Evolutionary conservation across 2,113 vertebrate genomes (phyloP), one percentile per base, ranked within the genome.

Genomic region (Siniperca knerii): DNA sequence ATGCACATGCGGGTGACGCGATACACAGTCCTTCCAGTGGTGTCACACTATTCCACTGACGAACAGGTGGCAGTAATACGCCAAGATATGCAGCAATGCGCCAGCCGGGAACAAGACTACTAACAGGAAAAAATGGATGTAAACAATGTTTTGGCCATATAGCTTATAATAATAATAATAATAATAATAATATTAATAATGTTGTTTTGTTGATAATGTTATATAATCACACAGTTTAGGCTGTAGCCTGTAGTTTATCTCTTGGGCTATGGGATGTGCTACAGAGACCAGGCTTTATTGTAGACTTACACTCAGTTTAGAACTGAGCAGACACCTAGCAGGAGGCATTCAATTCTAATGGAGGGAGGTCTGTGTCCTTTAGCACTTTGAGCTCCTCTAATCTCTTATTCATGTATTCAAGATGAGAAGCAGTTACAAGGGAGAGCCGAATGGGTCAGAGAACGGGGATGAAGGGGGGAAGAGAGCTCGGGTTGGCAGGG

Each of bases 381-480:
- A 57, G 75, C 78, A 80, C 65, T 79, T 75, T 62, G 33, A 84
- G 66, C 79, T 84, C 61, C 70, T 85, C 73, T 89, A 75, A 92
- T 93, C 86, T 87, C 84, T 83, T 87, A 90, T 90, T 94, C 79
- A 93, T 91, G 84, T 69, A 42, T 88, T 87, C 73, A 79, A 71
- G 81, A 73, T 42, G 85, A 81, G 50, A 68, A 84, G 74, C 57
- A 42, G 70, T 50, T 81, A 74, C 78, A 77, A 73, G 70, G 23
- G n/a, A 84, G 77, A 85, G 79, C 3, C 55, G 35, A 4, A 50
- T 42, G 80, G 80, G 83, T 76, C 64, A 44, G 58, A 76, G 77
- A 88, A 58, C 33, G 69, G 81, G 72, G 48, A 62, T 67, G 58
- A 68, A 67, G 37, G 62, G 37, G 18, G 64, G 23, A 54, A 75